These are phyloP conservation scores for Leptatherina wallacei DNA, from an alignment of 2,797 vertebrate species.

Conservation along the genomic window DNA sequence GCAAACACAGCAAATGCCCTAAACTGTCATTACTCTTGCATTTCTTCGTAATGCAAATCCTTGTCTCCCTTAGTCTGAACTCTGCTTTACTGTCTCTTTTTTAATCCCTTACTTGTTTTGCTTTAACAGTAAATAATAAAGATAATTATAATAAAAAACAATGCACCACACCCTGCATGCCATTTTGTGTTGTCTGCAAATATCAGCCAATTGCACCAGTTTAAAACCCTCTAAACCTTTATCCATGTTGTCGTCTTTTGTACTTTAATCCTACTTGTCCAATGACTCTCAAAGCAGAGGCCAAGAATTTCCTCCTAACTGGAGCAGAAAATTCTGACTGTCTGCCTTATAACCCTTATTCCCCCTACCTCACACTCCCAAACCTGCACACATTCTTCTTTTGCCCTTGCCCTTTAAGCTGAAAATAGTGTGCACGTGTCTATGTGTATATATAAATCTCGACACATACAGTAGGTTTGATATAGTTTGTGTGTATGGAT, in stretches of 20 bases:
- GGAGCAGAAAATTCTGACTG: conserved; percentile 70
- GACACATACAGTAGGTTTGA: conserved; percentile 7
- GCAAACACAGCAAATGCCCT: not conserved
- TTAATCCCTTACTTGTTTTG: too few species aligned
- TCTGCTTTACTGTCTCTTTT: too few species aligned
- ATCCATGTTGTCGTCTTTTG: conserved; percentile 39
- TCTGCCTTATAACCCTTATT: conserved; percentile 56
- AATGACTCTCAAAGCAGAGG: conserved; percentile 56
- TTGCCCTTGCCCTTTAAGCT: conserved; percentile 68
- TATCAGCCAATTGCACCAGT: conserved; percentile 27
- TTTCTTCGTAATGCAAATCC: not conserved
- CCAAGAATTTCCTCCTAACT: conserved; percentile 64
- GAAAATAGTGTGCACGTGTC: conserved; percentile 47
- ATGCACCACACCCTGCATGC: not conserved
- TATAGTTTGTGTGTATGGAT: conserved; percentile 14
- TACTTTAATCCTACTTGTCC: conserved; percentile 61
- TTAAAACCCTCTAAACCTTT: conserved; percentile 32
- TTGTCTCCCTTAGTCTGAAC: too few species aligned
- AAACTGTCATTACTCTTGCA: not conserved
- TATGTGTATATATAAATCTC: conserved; percentile 16
- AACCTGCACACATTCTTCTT: conserved; percentile 56
- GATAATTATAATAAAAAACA: not conserved
- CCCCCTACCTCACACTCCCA: conserved; percentile 38
- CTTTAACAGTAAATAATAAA: too few species aligned
- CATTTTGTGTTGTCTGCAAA: not conserved